Evolutionary conservation across 1,140 invertebrate genomes (phyloP).

Genomic region (Trissolcus basalis): DNA sequence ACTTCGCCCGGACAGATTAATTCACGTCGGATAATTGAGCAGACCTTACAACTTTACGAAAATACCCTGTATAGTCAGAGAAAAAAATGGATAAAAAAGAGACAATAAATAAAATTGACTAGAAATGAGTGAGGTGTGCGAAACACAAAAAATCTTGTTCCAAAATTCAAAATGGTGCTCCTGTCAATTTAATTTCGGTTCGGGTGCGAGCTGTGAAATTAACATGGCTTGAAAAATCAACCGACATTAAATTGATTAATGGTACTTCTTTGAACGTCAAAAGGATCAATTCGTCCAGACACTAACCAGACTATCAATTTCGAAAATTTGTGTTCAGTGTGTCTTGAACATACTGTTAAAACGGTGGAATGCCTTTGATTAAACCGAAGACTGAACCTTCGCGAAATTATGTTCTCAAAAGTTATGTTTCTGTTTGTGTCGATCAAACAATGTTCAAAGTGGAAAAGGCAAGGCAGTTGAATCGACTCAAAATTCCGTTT

Average conservation of each 20-base stretch:
- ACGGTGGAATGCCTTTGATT: too few species aligned
- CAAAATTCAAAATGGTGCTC: conserved; percentile 22
- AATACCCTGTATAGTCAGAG: conserved; percentile 42
- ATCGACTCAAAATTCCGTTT: conserved; percentile 19
- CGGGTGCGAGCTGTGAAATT: background rate
- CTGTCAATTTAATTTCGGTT: conserved; percentile 19
- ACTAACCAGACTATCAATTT: too few species aligned
- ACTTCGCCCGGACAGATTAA: conserved; percentile 30
- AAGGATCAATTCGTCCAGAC: too few species aligned
- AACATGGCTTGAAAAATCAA: conserved; percentile 1
- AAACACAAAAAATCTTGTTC: conserved; percentile 8
- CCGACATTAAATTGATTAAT: conserved; percentile 27
- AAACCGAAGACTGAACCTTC: too few species aligned
- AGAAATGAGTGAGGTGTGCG: conserved; percentile 23
- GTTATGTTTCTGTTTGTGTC: too few species aligned
- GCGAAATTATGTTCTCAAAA: too few species aligned
- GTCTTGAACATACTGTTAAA: too few species aligned
- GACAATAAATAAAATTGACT: conserved; percentile 12
- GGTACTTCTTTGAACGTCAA: too few species aligned
- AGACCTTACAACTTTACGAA: conserved; percentile 52
- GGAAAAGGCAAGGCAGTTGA: background rate
- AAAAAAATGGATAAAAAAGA: conserved; percentile 36
- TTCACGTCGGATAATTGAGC: conserved; percentile 25
- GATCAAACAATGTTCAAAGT: too few species aligned
- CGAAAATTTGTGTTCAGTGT: too few species aligned